Evolutionary conservation across 2,113 vertebrate genomes (phyloP).

Genomic region (Plecturocebus donacophilus): DNA sequence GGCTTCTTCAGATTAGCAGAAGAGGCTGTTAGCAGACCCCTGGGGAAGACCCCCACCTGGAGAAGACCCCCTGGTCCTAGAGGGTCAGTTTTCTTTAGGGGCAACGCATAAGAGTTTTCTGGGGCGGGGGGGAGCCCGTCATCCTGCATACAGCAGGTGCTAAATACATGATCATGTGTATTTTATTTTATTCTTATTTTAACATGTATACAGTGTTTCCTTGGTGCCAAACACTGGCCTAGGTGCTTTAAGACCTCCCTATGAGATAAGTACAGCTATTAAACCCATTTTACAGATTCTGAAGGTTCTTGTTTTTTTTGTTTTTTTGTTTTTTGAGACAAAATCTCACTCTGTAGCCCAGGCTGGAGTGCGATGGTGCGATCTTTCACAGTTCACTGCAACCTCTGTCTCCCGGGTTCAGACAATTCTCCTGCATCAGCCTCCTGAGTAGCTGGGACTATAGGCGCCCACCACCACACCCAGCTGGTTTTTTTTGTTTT

Average conservation of each 20-base stretch:
- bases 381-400: no score
- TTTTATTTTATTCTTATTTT: neutral
- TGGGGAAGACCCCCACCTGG: no score
- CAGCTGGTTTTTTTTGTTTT: no score
- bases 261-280: neutral
- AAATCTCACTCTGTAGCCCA: no score
- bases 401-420: no score
- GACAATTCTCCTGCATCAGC: no score
- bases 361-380: no score
- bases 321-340: no score
- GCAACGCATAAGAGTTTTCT: neutral
- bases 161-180: accelerated
- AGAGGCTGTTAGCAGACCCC: neutral
- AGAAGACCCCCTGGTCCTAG: neutral
- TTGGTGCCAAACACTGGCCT: no score
- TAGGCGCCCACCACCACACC: accelerated
- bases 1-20: no score
- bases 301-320: neutral
- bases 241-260: neutral
- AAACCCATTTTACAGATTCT: neutral
- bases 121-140: neutral
- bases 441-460: no score
- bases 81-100: neutral
- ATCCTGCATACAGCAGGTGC: no score
- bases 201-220: neutral